A percentile compares a stretch with the other conserved stretches of the same genome.
Conservation (phyloP, 1,140 invertebrate genomes). For the Zaprionus camerounensis region DNA sequence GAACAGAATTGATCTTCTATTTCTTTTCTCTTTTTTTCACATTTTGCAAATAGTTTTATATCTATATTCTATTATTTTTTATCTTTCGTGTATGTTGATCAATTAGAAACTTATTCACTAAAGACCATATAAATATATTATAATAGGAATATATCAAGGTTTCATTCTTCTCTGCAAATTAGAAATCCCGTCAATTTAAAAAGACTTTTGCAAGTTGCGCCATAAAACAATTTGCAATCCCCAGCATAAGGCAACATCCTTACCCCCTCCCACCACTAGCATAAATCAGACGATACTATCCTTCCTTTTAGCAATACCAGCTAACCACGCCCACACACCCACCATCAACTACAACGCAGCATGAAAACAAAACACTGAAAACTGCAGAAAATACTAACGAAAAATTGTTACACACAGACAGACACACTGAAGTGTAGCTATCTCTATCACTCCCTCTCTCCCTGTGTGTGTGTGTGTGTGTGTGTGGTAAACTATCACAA, state of each 20-base stretch:
- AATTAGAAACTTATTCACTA: background rate
- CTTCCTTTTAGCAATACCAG: background rate
- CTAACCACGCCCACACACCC: constrained; percentile 30
- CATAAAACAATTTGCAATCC: background rate
- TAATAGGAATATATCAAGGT: background rate
- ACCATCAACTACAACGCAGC: constrained; percentile 21
- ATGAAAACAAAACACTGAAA: constrained; percentile 44
- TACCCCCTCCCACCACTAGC: background rate
- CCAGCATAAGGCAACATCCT: background rate
- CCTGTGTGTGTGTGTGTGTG: constrained; percentile 12
- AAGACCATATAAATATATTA: background rate
- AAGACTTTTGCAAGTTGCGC: background rate
- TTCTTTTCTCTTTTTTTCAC: too few species aligned
- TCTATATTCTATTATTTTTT: too few species aligned
- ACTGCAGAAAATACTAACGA: constrained; percentile 33
- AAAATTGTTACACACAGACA: constrained; percentile 19
- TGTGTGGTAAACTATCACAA: constrained; percentile 43
- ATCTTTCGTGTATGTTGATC: too few species aligned
- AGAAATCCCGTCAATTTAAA: background rate
- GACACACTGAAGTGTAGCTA: constrained; percentile 18
- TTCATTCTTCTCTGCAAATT: background rate
- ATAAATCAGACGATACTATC: constrained; percentile 4
- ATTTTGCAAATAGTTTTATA: too few species aligned
- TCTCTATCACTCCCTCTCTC: background rate
- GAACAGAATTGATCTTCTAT: too few species aligned